Evolutionary conservation across 1,140 invertebrate genomes (phyloP), one percentile per base, ranked within the genome.

Genomic region (Euura saliciscinereae): DNA sequence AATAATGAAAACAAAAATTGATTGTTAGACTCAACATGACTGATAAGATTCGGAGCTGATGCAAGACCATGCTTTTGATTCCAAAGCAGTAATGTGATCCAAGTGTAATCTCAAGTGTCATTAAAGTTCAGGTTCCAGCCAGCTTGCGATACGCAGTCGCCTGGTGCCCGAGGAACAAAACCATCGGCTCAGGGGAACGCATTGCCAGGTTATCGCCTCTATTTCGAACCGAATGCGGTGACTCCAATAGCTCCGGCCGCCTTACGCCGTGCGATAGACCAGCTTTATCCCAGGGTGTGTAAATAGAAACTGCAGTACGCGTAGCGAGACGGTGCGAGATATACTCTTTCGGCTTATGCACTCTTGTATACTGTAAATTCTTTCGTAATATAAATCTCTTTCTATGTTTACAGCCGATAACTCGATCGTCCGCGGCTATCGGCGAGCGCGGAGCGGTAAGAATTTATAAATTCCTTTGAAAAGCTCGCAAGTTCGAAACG

Each of bases 381-480:
- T 59, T 59, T 59, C 6, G 13, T n/a, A n/a, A n/a, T 11, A n/a
- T 59, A 59, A 59, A 11, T 8, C 51, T 3, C 51, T 59, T 8
- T 3, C 10, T n/a, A n/a, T n/a, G 51, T 59, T 59, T 59, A 6
- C 51, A 59, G 8, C 51, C 51, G 13, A 59, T 59, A 59, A 59
- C 10, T 59, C 13, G 51, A 11, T 59, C 51, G 3, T n/a, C 51
- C 13, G 8, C 51, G 8, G 28, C 28, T 28, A 28, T 28, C 28
- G 28, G 28, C 28, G 28, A 28, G 28, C 28, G 28, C 28, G 28
- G 28, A 28, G 28, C 28, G 28, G 28, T 28, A 28, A 3, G 51
- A 59, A n/a, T 59, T 59, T 59, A 59, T 59, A n/a, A 59, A 59
- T 59, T 59, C 51, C 13, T 59, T 59, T 59, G 13, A 59, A 59